Evolutionary conservation across 2,113 vertebrate species (phyloP).

Genomic region (Oryzias javanicus): DNA sequence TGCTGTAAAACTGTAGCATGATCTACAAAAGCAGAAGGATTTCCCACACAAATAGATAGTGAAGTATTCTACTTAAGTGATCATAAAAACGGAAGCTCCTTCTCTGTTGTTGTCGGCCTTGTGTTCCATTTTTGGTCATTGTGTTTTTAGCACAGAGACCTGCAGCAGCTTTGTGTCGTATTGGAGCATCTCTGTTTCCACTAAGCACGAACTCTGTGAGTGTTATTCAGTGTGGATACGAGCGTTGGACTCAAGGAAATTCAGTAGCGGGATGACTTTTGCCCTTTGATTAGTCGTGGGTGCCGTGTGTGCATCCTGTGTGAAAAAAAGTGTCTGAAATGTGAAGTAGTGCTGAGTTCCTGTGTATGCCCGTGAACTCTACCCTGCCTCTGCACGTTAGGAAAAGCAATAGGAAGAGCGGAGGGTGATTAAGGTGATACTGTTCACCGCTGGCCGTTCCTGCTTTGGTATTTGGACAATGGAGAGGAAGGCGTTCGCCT

Average conservation of each 20-base stretch:
- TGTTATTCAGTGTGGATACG: constrained; percentile 9
- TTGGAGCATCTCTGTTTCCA: background rate
- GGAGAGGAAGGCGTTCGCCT: constrained; percentile 37
- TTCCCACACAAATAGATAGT: no score
- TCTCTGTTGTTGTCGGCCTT: no score
- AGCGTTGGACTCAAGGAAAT: constrained; percentile 15
- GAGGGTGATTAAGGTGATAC: constrained; percentile 70
- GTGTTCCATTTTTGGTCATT: background rate
- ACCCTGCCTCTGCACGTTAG: constrained; percentile 33
- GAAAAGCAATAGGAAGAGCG: constrained; percentile 70
- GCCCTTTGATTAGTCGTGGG: constrained; percentile 28
- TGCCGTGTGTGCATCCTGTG: constrained; percentile 26
- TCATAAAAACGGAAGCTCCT: no score
- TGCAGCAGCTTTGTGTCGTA: background rate
- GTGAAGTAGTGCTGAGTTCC: constrained; percentile 8
- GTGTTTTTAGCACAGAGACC: no score
- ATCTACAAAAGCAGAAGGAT: no score
- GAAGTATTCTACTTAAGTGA: no score
- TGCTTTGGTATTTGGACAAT: constrained; percentile 66
- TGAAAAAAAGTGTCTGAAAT: constrained; percentile 17
- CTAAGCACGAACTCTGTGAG: background rate
- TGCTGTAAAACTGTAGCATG: no score
- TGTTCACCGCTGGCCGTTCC: constrained; percentile 58
- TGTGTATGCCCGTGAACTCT: constrained; percentile 19
- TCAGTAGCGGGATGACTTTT: constrained; percentile 25